Percentiles rank a stretch among this genome's conserved stretches.
Evolutionary conservation across 1,140 invertebrate species (phyloP).

Genomic region (Leptopilina clavipes): DNA sequence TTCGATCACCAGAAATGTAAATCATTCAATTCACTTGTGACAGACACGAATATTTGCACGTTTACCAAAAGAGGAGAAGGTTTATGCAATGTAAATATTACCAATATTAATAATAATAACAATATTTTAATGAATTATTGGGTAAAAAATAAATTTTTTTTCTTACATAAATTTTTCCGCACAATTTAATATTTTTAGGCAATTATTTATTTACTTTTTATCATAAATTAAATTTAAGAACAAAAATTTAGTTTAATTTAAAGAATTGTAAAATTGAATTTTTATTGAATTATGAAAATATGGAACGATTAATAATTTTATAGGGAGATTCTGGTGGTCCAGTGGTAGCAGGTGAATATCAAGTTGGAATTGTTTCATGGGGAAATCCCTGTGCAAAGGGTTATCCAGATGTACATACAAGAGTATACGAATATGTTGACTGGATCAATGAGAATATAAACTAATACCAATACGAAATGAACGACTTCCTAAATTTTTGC

Average conservation of each 20-base stretch:
- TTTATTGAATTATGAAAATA: background rate
- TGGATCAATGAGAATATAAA: constrained; percentile 72
- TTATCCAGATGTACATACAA: constrained; percentile 79
- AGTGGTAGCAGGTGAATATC: constrained; percentile 67
- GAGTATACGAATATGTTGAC: constrained; percentile 70
- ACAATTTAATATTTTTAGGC: too few relatives aligned
- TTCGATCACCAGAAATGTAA: constrained; percentile 47
- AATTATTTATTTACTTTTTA: too few relatives aligned
- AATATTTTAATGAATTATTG: too few relatives aligned
- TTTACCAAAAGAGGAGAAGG: constrained; percentile 77
- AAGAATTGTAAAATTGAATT: background rate
- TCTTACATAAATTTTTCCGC: too few relatives aligned
- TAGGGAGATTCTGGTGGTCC: constrained; percentile 79
- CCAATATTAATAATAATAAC: too few relatives aligned
- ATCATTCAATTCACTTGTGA: constrained; percentile 42
- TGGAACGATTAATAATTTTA: constrained; percentile 36
- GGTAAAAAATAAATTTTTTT: too few relatives aligned
- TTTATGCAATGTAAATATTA: constrained; percentile 75
- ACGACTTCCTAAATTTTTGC: background rate
- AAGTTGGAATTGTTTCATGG: constrained; percentile 81
- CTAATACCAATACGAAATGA: background rate
- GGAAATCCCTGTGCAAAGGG: constrained; percentile 79
- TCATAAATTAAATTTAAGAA: too few relatives aligned
- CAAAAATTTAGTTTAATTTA: too few relatives aligned
- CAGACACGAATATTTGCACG: constrained; percentile 77